A percentile compares a stretch with the other conserved stretches of the same genome.
phyloP scores from a whole-genome alignment of 2,888 invertebrate species.

The Macaria notata region DNA sequence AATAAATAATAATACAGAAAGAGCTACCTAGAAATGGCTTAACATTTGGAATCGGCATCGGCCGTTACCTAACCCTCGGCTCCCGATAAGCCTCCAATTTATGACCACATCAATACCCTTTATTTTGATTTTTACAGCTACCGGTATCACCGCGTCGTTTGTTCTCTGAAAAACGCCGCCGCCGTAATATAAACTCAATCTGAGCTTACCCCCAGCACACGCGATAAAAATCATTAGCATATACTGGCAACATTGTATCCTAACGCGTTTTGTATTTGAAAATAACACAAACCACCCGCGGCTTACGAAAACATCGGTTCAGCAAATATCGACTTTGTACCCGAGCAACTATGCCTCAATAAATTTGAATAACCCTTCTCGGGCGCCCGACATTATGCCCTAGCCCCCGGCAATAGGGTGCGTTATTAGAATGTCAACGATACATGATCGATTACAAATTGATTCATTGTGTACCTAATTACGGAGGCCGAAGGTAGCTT shows the following conservation, averaged over 20 bases:
- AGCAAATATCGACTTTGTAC: conserved; percentile 50
- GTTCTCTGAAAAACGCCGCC: conserved; percentile 42
- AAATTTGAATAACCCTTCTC: conserved; percentile 31
- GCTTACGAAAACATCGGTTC: conserved; percentile 41
- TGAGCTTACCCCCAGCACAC: conserved; percentile 44
- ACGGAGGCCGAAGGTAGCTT: conserved; percentile 57
- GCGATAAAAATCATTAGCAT: conserved; percentile 67
- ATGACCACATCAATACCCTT: conserved; percentile 25
- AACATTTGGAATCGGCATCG: too few species aligned
- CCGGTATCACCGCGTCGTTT: conserved; percentile 31
- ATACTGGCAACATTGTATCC: conserved; percentile 46
- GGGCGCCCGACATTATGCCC: conserved; percentile 15
- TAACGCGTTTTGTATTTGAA: conserved; percentile 55
- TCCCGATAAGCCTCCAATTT: conserved; percentile 19
- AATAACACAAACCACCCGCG: conserved; percentile 50
- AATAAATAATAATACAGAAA: too few species aligned
- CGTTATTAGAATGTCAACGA: conserved; percentile 42
- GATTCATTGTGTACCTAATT: conserved; percentile 65
- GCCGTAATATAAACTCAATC: conserved; percentile 60
- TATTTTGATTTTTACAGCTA: conserved; percentile 27
- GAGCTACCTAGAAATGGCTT: too few species aligned
- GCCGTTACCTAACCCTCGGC: conserved; percentile 4
- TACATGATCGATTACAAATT: conserved; percentile 61
- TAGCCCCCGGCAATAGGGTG: conserved; percentile 35
- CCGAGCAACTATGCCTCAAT: conserved; percentile 37